Evolutionary conservation across 2,797 vertebrate species (phyloP).

Genomic region (Alosa sapidissima): DNA sequence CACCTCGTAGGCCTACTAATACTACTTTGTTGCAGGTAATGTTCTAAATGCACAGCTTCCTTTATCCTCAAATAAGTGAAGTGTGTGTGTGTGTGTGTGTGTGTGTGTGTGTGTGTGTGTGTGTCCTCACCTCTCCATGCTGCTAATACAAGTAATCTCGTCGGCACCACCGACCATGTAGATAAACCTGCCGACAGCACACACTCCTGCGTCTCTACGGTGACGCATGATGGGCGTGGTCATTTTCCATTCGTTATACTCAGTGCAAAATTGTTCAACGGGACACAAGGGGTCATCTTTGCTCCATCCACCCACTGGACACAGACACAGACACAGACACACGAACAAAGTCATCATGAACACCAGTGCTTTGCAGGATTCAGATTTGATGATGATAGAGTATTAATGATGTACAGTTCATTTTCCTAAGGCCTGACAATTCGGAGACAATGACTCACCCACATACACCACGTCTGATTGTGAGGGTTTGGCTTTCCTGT

Average conservation of each 20-base stretch:
- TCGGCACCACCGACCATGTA: slow-evolving; percentile 42
- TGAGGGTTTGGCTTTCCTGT: background rate
- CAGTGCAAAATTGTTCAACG: slow-evolving; percentile 48
- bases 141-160: slow-evolving; percentile 50
- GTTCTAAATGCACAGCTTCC: background rate
- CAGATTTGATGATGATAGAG: background rate
- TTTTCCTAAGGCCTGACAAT: background rate
- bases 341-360: slow-evolving; percentile 21
- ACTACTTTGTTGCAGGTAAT: no score
- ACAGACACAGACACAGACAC: slow-evolving; percentile 26
- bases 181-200: slow-evolving; percentile 43
- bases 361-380: background rate
- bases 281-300: slow-evolving; percentile 41
- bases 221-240: slow-evolving; percentile 50
- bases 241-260: slow-evolving; percentile 57
- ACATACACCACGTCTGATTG: slow-evolving; percentile 47
- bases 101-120: slow-evolving; percentile 18
- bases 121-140: slow-evolving; percentile 46
- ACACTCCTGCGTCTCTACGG: slow-evolving; percentile 43
- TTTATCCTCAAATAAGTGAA: background rate
- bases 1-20: no score
- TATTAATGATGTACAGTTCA: background rate
- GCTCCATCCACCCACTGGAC: slow-evolving; percentile 51
- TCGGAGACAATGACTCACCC: slow-evolving; percentile 44
- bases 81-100: background rate